phyloP scores from a whole-genome alignment of 1,140 invertebrate species.

The Ptiloglossa arizonensis region DNA sequence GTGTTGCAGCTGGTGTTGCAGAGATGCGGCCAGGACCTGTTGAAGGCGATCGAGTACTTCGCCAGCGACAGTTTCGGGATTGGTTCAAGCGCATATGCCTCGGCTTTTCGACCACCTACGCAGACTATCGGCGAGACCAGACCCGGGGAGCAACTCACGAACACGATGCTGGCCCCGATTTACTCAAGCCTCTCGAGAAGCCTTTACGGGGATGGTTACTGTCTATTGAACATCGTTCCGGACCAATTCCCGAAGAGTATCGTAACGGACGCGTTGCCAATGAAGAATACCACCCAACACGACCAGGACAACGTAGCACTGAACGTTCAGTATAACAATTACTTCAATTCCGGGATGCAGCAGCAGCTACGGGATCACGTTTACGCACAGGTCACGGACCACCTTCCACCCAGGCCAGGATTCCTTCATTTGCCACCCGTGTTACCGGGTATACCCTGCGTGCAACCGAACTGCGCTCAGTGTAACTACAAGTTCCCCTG shows the following conservation, averaged over 20 bases:
- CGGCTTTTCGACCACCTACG: conserved; percentile 69
- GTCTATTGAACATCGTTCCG: conserved; percentile 73
- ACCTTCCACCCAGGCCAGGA: conserved; percentile 64
- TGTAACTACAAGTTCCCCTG: conserved; percentile 73
- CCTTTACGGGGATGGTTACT: conserved; percentile 72
- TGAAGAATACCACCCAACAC: conserved; percentile 43
- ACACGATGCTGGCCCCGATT: conserved; percentile 57
- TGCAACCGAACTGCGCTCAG: conserved; percentile 77
- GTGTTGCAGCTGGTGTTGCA: conserved; percentile 94
- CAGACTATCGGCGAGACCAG: conserved; percentile 36
- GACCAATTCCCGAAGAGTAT: conserved; percentile 59
- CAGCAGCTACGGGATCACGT: conserved; percentile 70
- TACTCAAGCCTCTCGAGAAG: conserved; percentile 69
- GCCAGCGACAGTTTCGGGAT: conserved; percentile 68
- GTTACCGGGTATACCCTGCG: conserved; percentile 74
- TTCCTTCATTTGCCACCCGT: conserved; percentile 76
- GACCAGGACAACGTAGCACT: conserved; percentile 65
- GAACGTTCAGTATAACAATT: conserved; percentile 71
- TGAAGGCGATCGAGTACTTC: conserved; percentile 89
- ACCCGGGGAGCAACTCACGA: conserved; percentile 28
- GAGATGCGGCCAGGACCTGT: conserved; percentile 92
- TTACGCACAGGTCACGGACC: conserved; percentile 60
- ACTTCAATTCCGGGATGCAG: conserved; percentile 67
- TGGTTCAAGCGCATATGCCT: conserved; percentile 46
- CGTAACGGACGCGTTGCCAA: conserved; percentile 37